Conservation (phyloP, 2,113 vertebrate species). For the Ovibos moschatus region DNA sequence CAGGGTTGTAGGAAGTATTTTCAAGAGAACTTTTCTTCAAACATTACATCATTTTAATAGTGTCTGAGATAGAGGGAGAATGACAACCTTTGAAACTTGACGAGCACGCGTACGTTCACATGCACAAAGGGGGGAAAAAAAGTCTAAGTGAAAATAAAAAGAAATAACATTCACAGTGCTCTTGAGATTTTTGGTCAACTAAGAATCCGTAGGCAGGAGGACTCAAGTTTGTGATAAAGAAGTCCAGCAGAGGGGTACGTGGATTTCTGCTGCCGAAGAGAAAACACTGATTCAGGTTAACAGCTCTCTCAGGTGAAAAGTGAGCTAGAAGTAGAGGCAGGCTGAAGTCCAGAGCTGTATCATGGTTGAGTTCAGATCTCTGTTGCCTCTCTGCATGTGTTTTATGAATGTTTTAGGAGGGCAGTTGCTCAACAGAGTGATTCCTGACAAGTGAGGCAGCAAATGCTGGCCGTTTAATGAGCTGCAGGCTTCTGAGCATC, state of each 20-base stretch:
- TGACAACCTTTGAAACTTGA: background rate
- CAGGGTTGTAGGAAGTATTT: background rate
- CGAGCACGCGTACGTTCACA: background rate
- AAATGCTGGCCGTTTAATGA: constrained; percentile 89
- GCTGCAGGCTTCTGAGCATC: constrained; percentile 84
- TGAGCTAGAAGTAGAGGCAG: background rate
- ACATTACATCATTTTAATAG: background rate
- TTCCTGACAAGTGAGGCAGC: constrained; percentile 88
- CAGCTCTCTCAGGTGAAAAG: constrained; percentile 13
- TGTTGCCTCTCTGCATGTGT: constrained; percentile 44
- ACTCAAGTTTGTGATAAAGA: background rate
- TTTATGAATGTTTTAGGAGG: constrained; percentile 81
- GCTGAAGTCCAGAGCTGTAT: background rate
- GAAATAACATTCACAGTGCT: background rate
- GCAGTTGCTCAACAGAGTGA: constrained; percentile 79
- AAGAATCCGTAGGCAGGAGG: background rate
- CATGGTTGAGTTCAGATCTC: constrained; percentile 14
- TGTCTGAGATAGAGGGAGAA: background rate
- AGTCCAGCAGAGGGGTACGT: background rate
- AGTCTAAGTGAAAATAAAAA: background rate
- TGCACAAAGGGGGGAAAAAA: background rate
- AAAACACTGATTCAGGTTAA: background rate
- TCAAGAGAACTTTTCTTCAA: background rate
- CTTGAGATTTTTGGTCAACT: background rate
- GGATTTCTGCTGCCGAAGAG: constrained; percentile 36